Conservation (phyloP, 1,140 invertebrate species). For the Hyles euphorbiae region DNA sequence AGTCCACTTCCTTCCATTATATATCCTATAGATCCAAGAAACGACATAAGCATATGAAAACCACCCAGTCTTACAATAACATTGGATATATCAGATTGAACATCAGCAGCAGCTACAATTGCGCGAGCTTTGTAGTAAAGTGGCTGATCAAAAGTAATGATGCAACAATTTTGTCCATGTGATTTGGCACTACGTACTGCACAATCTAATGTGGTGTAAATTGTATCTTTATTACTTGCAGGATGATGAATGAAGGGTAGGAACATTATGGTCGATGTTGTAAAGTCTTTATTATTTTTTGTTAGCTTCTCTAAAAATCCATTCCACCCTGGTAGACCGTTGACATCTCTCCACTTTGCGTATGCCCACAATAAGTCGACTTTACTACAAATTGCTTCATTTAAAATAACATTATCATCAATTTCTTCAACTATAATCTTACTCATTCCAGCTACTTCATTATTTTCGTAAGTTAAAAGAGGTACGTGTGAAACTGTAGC, state of each 20-base stretch:
- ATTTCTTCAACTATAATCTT: conserved; percentile 37
- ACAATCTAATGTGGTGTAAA: conserved; percentile 50
- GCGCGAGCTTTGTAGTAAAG: conserved; percentile 65
- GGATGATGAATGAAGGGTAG: conserved; percentile 56
- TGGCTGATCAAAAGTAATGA: conserved; percentile 59
- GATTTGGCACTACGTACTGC: conserved; percentile 36
- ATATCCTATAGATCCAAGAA: conserved; percentile 52
- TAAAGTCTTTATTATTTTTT: conserved; percentile 24
- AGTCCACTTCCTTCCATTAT: conserved; percentile 60
- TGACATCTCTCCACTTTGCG: conserved; percentile 32
- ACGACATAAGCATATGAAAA: conserved; percentile 63
- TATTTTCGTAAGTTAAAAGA: conserved; percentile 36
- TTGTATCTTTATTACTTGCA: conserved; percentile 41
- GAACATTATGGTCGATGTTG: conserved; percentile 41
- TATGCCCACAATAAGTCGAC: conserved; percentile 43
- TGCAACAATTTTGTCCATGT: conserved; percentile 24
- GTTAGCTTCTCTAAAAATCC: conserved; percentile 18
- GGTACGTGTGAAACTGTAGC: conserved; percentile 45
- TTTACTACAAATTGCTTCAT: conserved; percentile 27
- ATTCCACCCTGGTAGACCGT: conserved; percentile 24
- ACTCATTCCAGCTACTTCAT: conserved; percentile 37
- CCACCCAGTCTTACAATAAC: conserved; percentile 43
- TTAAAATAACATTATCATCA: conserved; percentile 31
- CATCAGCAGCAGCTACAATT: conserved; percentile 45
- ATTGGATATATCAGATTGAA: conserved; percentile 36